Percentiles rank a stretch among this genome's conserved stretches.
phyloP scores from a whole-genome alignment of 92 coral and sea anemone genomes.

The Zoanthus sansibaricus region DNA sequence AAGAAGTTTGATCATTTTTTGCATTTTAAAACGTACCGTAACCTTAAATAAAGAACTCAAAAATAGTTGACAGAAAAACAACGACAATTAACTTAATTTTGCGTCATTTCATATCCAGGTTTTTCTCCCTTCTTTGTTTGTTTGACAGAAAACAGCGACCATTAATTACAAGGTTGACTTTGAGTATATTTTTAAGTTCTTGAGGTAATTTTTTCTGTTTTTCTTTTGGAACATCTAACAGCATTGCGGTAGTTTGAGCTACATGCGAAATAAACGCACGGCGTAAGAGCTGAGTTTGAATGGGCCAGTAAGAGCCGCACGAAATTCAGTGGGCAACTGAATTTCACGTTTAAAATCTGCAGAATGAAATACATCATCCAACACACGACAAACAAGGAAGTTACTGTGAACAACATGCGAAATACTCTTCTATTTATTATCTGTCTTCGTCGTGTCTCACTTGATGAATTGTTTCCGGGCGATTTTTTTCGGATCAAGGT shows the following conservation, averaged over 20 bases:
- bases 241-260: neutral
- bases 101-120: no score
- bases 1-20: no score
- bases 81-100: no score
- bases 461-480: neutral
- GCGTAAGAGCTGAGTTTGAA: conserved; percentile 13
- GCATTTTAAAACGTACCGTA: no score
- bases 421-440: conserved; percentile 16
- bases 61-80: no score
- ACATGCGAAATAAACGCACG: conserved; percentile 19
- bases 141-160: neutral
- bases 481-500: conserved; percentile 3
- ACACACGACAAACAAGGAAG: conserved; percentile 24
- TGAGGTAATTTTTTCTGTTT: neutral
- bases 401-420: conserved; percentile 29
- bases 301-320: conserved; percentile 31
- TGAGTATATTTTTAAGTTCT: neutral
- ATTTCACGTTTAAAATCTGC: neutral
- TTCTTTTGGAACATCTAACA: neutral
- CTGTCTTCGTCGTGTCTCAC: conserved; percentile 8
- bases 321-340: conserved; percentile 23
- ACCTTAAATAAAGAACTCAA: no score
- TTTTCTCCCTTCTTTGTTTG: neutral
- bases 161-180: neutral
- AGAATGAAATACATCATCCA: conserved; percentile 33